Evolutionary conservation across 2,797 vertebrate species (phyloP).

Genomic region (Furcifer pardalis): DNA sequence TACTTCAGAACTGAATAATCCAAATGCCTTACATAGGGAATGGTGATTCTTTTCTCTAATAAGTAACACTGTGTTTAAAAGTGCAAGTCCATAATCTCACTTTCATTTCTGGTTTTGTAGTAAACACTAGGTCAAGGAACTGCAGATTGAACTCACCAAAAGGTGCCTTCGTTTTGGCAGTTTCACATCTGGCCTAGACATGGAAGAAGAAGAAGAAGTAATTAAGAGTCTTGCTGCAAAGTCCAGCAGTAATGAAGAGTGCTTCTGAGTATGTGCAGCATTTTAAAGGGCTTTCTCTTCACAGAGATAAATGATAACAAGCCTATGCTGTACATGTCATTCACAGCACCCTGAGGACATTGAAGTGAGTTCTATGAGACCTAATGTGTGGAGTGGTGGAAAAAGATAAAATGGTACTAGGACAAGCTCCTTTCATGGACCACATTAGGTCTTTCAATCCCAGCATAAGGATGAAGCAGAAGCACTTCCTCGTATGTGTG

Average conservation of each 20-base stretch:
- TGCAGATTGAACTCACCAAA: too few species aligned
- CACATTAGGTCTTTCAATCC: not conserved
- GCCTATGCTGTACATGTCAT: too few species aligned
- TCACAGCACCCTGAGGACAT: not conserved
- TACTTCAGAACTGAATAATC: slow-evolving; percentile 4
- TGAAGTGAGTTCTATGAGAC: not conserved
- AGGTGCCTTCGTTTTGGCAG: too few species aligned
- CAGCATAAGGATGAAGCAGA: not conserved
- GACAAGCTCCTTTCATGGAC: not conserved
- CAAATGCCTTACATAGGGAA: not conserved
- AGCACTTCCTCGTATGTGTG: not conserved
- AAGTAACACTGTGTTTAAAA: not conserved
- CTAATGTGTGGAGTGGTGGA: not conserved
- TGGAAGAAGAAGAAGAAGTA: too few species aligned
- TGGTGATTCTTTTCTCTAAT: not conserved
- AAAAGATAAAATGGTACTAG: too few species aligned
- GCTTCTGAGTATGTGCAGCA: not conserved
- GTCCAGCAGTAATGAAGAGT: not conserved
- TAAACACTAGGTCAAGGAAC: too few species aligned
- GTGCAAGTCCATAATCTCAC: not conserved
- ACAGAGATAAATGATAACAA: not conserved
- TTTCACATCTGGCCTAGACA: too few species aligned
- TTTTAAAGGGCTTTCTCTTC: not conserved
- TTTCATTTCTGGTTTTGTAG: not conserved
- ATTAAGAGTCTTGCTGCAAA: not conserved